Conservation (phyloP, 2,888 invertebrate genomes). For the Trypoxylon attenuatum region DNA sequence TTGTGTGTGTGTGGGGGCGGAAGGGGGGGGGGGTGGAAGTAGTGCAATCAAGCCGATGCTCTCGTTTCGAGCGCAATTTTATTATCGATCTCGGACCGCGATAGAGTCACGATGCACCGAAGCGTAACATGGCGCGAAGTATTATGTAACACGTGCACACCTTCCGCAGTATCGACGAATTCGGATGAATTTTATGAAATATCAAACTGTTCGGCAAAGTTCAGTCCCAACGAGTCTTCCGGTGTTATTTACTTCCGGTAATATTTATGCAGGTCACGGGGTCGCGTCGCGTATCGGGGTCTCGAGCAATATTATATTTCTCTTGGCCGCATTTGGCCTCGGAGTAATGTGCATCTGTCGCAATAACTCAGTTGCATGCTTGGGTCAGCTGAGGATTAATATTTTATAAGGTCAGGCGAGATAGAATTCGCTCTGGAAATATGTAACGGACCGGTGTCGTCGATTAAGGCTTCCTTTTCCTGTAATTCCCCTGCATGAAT, state of each 20-base stretch:
- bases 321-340: too few species aligned
- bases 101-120: constrained; percentile 13
- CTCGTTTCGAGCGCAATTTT: constrained; percentile 37
- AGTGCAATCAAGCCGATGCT: not conserved
- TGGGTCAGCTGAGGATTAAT: not conserved
- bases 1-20: too few species aligned
- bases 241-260: not conserved
- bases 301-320: too few species aligned
- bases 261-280: not conserved
- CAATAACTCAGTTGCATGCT: not conserved
- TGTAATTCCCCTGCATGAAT: constrained; percentile 34
- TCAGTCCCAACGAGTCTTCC: too few species aligned
- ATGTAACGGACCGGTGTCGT: constrained; percentile 35
- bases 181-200: constrained; percentile 4
- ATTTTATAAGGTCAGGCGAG: not conserved
- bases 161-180: constrained; percentile 9
- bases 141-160: constrained; percentile 41
- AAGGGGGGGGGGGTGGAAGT: not conserved
- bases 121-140: constrained; percentile 42
- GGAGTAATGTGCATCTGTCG: not conserved
- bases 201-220: not conserved
- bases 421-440: constrained; percentile 38
- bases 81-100: constrained; percentile 34
- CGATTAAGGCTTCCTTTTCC: constrained; percentile 43
- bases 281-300: too few species aligned